phyloP scores from a whole-genome alignment of 2,888 invertebrate species.

The Isotomurus palustris region DNA sequence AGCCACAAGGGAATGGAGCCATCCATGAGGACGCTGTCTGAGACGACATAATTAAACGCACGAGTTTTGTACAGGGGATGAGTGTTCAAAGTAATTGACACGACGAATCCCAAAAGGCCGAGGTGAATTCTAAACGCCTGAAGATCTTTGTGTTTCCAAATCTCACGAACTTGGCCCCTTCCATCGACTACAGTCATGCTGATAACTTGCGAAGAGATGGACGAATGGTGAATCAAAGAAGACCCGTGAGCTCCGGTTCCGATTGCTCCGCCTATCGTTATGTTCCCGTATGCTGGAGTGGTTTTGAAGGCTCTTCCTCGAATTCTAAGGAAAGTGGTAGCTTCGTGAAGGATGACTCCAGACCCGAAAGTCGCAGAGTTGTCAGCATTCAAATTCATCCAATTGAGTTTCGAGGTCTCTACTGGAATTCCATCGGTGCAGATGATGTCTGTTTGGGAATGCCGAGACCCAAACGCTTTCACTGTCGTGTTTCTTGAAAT shows the following conservation, averaged over 20 bases:
- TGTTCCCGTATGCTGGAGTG: conserved; percentile 18
- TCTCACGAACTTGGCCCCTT: conserved; percentile 5
- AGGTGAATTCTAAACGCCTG: conserved; percentile 18
- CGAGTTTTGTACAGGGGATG: conserved; percentile 13
- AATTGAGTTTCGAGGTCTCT: background rate
- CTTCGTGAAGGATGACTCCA: conserved; percentile 13
- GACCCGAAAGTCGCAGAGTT: conserved; percentile 12
- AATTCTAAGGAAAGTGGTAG: conserved; percentile 4
- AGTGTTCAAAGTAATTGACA: conserved; percentile 8
- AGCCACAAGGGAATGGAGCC: background rate
- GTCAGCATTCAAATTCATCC: background rate
- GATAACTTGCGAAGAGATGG: conserved; percentile 14
- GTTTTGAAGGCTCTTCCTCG: conserved; percentile 10
- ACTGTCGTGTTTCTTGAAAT: conserved; percentile 2
- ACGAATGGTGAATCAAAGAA: conserved; percentile 1
- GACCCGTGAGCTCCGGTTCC: conserved; percentile 27
- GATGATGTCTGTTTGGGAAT: conserved; percentile 9
- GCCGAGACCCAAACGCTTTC: conserved; percentile 10
- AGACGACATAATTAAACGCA: conserved; percentile 5
- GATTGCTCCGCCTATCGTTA: conserved; percentile 19
- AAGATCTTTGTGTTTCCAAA: conserved; percentile 7
- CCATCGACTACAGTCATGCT: conserved; percentile 20
- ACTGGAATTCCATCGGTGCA: conserved; percentile 14
- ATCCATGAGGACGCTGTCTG: conserved; percentile 6
- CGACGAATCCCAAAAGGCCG: conserved; percentile 18